Conservation (phyloP, 2,797 vertebrate species). For the Macroramphosus scolopax region DNA sequence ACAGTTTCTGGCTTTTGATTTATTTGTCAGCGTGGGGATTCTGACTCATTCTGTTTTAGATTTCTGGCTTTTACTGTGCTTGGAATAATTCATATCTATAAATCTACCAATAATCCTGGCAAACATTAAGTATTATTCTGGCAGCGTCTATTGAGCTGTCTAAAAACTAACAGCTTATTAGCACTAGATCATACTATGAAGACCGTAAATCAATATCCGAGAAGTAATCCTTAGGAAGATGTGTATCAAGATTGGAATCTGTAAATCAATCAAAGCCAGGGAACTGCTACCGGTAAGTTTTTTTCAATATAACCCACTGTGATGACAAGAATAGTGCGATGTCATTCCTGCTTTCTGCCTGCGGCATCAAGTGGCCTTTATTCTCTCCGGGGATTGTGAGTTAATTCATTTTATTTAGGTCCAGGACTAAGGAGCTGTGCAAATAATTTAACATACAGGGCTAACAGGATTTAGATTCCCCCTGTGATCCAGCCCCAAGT, state of each 20-base stretch:
- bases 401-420: constrained; percentile 67
- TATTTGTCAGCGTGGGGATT: constrained; percentile 26
- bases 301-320: constrained; percentile 23
- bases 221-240: constrained; percentile 20
- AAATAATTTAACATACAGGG: constrained; percentile 52
- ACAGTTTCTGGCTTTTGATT: constrained; percentile 9
- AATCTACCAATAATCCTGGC: constrained; percentile 18
- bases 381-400: constrained; percentile 37
- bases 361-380: constrained; percentile 27
- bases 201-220: constrained; percentile 35
- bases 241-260: constrained; percentile 20
- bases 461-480: constrained; percentile 53
- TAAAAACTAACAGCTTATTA: constrained; percentile 40
- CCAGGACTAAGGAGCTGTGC: constrained; percentile 44
- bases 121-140: constrained; percentile 21
- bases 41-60: no score
- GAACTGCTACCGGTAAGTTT: constrained; percentile 8
- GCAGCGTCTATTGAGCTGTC: constrained; percentile 9
- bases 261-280: constrained; percentile 25
- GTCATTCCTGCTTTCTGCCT: constrained; percentile 34
- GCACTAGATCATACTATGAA: constrained; percentile 25
- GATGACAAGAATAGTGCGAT: constrained; percentile 40
- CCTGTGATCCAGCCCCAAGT: constrained; percentile 43
- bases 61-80: constrained; percentile 30
- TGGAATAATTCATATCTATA: constrained; percentile 35